A percentile compares a stretch with the other conserved stretches of the same genome.
These are phyloP conservation scores for Zaprionus ornatus DNA, from an alignment of 1,140 invertebrate genomes.

Conservation along the genomic window DNA sequence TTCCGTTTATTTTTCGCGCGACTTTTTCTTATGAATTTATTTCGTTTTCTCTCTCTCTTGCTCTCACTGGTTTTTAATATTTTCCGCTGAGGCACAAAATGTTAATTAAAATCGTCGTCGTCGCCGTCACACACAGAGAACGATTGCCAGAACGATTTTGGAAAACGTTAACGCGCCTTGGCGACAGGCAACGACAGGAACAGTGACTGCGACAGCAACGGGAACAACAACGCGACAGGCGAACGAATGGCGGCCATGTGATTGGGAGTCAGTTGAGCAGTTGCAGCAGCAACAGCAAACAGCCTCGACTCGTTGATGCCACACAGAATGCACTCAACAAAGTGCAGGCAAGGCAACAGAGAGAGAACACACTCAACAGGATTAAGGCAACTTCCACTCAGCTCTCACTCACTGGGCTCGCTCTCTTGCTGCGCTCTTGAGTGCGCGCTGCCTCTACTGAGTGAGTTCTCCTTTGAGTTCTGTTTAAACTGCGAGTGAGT, in stretches of 20 bases:
- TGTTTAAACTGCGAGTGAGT: background rate
- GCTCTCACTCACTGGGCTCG: background rate
- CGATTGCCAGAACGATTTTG: slow-evolving; percentile 35
- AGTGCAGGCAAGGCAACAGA: slow-evolving; percentile 19
- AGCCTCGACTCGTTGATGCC: slow-evolving; percentile 17
- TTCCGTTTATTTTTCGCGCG: slow-evolving; percentile 19
- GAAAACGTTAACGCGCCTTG: background rate
- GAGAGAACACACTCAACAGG: slow-evolving; percentile 12
- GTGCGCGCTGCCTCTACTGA: background rate
- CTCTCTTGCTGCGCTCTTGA: slow-evolving; percentile 7
- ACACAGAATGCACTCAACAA: slow-evolving; percentile 55
- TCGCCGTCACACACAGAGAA: background rate
- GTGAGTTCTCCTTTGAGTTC: background rate
- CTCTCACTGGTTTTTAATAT: slow-evolving; percentile 13
- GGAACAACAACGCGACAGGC: slow-evolving; percentile 57
- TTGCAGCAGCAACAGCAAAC: background rate
- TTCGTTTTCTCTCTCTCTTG: background rate
- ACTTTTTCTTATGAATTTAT: slow-evolving; percentile 1
- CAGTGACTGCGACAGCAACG: background rate
- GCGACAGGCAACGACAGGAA: too few species aligned
- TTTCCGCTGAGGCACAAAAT: slow-evolving; percentile 50
- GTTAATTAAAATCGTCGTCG: slow-evolving; percentile 61
- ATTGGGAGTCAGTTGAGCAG: slow-evolving; percentile 43
- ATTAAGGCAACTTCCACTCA: slow-evolving; percentile 5
- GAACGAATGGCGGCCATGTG: slow-evolving; percentile 72